Evolutionary conservation across 2,797 vertebrate genomes (phyloP).

Genomic region (Adrianichthys oophorus): DNA sequence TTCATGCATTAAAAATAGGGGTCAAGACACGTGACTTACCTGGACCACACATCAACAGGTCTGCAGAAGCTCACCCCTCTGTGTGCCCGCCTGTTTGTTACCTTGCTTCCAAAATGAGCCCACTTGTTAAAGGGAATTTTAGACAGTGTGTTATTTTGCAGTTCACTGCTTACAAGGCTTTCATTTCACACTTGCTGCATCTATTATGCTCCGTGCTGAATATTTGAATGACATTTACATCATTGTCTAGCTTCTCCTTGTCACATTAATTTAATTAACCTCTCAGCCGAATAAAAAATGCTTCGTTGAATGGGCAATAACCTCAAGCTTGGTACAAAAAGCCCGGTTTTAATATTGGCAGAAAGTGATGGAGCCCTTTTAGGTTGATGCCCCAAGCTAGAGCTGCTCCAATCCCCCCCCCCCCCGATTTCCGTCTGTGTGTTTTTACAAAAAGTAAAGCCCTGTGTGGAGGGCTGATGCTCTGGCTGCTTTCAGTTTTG

Average conservation of each 20-base stretch:
- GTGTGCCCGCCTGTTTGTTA: slow-evolving; percentile 4
- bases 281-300: slow-evolving; percentile 54
- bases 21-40: slow-evolving; percentile 19
- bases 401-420: slow-evolving; percentile 36
- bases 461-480: slow-evolving; percentile 31
- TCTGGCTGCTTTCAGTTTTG: slow-evolving; percentile 29
- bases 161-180: slow-evolving; percentile 39
- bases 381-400: slow-evolving; percentile 13
- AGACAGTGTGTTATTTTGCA: slow-evolving; percentile 15
- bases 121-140: slow-evolving; percentile 28
- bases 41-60: slow-evolving; percentile 63
- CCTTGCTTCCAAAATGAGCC: slow-evolving; percentile 16
- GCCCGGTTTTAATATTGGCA: slow-evolving; percentile 13
- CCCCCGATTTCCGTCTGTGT: slow-evolving; percentile 32
- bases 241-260: slow-evolving; percentile 48
- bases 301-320: slow-evolving; percentile 42
- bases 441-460: slow-evolving; percentile 10
- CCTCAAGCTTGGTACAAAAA: slow-evolving; percentile 12
- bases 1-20: slow-evolving; percentile 29
- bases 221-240: slow-evolving; percentile 60
- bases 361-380: slow-evolving; percentile 16
- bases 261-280: slow-evolving; percentile 67
- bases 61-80: slow-evolving; percentile 29
- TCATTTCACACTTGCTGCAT: slow-evolving; percentile 57
- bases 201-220: slow-evolving; percentile 42